These are phyloP conservation scores for Gymnosoma rotundatum DNA, from an alignment of 2,888 invertebrate species.

Conservation along the genomic window DNA sequence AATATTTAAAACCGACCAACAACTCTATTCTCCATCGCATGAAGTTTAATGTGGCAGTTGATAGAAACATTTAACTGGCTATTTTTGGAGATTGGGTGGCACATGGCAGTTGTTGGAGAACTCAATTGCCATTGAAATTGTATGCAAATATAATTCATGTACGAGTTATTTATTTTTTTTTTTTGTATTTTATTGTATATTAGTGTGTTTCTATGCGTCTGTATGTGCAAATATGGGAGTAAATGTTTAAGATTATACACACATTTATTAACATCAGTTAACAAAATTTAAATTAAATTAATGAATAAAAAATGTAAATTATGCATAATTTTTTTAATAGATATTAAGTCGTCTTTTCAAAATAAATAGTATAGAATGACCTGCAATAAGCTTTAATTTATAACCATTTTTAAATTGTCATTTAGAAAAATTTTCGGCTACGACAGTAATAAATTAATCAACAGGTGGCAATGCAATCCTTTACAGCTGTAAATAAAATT, in stretches of 20 bases:
- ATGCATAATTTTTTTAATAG: slow-evolving; percentile 9
- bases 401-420: slow-evolving; percentile 7
- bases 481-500: neutral
- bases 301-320: slow-evolving; percentile 26
- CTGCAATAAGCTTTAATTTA: neutral
- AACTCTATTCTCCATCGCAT: slow-evolving; percentile 54
- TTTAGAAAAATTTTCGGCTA: slow-evolving; percentile 9
- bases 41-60: slow-evolving; percentile 67
- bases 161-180: neutral
- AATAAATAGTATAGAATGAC: slow-evolving; percentile 2
- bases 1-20: slow-evolving; percentile 27
- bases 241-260: slow-evolving; percentile 2
- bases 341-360: neutral
- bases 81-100: slow-evolving; percentile 68
- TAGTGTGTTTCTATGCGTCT: neutral
- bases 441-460: slow-evolving; percentile 9
- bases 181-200: neutral
- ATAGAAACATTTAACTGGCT: slow-evolving; percentile 69
- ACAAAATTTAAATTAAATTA: slow-evolving; percentile 10
- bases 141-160: slow-evolving; percentile 64
- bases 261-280: neutral
- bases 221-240: slow-evolving; percentile 40
- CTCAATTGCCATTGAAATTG: slow-evolving; percentile 67
- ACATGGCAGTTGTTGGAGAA: slow-evolving; percentile 69
- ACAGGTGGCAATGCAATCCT: slow-evolving; percentile 16